A percentile compares a stretch with the other conserved stretches of the same genome.
Conservation (phyloP, 2,113 vertebrate genomes). For the Xiphophorus couchianus region DNA sequence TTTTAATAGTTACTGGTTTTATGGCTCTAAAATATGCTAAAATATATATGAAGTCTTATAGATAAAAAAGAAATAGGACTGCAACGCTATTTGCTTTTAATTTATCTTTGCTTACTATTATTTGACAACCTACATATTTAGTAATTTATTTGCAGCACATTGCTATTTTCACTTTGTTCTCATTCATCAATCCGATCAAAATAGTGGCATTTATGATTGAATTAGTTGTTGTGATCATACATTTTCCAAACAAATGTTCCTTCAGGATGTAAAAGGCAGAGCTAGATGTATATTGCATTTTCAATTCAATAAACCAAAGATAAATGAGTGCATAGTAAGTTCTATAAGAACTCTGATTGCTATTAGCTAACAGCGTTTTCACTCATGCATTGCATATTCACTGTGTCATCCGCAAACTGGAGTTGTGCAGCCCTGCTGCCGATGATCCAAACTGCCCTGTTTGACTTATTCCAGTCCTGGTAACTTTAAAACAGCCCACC, state of each 20-base stretch:
- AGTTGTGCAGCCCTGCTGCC: constrained; percentile 60
- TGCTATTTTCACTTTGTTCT: not conserved
- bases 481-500: constrained; percentile 42
- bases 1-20: not conserved
- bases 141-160: not conserved
- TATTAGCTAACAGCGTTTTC: not conserved
- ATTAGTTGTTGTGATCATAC: not conserved
- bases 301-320: not conserved
- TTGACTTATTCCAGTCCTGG: constrained; percentile 30
- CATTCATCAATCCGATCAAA: not conserved
- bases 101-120: not conserved
- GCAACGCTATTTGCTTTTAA: not conserved
- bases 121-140: not conserved
- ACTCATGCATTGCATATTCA: not conserved
- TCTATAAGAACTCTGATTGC: not conserved
- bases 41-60: not conserved
- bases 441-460: constrained; percentile 29
- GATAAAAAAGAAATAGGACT: not conserved
- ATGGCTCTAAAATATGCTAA: not conserved
- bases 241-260: not conserved
- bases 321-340: not conserved
- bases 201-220: not conserved
- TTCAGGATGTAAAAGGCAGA: not conserved
- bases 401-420: constrained; percentile 30
- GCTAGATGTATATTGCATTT: not conserved